Evolutionary conservation across 2,113 vertebrate species (phyloP).

Genomic region (Lethenteron reissneri): DNA sequence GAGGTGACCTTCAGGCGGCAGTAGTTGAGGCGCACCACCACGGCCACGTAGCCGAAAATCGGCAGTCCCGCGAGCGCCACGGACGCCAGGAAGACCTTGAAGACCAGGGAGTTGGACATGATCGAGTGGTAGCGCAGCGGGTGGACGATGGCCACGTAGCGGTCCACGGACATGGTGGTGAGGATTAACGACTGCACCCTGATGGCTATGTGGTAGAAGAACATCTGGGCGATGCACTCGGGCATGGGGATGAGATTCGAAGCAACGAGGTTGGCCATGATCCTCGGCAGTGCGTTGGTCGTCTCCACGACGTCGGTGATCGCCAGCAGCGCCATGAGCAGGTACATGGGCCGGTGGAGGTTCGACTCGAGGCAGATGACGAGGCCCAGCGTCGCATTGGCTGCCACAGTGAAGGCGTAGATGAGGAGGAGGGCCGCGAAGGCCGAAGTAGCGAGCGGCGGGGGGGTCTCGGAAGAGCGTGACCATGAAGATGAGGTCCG

Average conservation of each 20-base stretch:
- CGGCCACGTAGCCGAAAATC: slow-evolving; percentile 16
- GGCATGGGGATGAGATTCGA: slow-evolving; percentile 17
- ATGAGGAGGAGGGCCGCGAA: too few species aligned
- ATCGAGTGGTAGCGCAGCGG: slow-evolving; percentile 15
- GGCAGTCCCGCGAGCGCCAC: slow-evolving; percentile 18
- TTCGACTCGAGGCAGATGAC: too few species aligned
- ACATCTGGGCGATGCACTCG: slow-evolving; percentile 19
- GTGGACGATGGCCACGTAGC: slow-evolving; percentile 17
- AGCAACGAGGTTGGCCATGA: slow-evolving; percentile 15
- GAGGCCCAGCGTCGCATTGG: too few species aligned
- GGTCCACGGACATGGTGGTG: slow-evolving; percentile 18
- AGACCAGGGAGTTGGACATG: slow-evolving; percentile 10
- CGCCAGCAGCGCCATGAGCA: too few species aligned
- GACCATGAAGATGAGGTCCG: too few species aligned
- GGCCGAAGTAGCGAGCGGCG: too few species aligned
- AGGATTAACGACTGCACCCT: slow-evolving; percentile 18
- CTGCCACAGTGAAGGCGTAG: too few species aligned
- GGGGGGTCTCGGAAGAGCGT: too few species aligned
- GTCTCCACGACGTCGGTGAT: too few species aligned
- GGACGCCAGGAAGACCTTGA: background rate
- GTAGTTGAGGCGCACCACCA: slow-evolving; percentile 14
- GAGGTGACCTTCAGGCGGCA: slow-evolving; percentile 18
- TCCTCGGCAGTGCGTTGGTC: background rate
- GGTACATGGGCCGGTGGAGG: too few species aligned
- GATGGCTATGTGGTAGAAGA: slow-evolving; percentile 18